phyloP scores from a whole-genome alignment of 2,797 vertebrate species.

The Antennarius maculatus region DNA sequence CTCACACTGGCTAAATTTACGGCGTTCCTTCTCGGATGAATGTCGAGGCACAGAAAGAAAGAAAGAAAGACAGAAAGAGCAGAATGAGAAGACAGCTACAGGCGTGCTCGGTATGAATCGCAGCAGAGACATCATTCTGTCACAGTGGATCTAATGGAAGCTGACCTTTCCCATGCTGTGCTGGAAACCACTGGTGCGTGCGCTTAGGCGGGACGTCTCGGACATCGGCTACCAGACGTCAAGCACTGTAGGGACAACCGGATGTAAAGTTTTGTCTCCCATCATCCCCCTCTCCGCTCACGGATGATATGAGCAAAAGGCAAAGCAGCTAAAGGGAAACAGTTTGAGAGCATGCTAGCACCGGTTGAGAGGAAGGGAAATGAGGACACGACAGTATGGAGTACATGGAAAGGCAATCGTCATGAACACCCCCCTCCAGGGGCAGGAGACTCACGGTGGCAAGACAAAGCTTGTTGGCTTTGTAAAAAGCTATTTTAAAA shows the following conservation, averaged over 20 bases:
- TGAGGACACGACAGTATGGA: conserved; percentile 52
- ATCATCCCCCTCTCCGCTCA: not conserved
- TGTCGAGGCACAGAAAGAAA: conserved; percentile 19
- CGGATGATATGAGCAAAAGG: conserved; percentile 20
- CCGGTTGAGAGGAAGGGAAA: conserved; percentile 30
- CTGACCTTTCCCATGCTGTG: conserved; percentile 49
- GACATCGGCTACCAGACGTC: conserved; percentile 30
- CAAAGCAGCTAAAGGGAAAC: conserved; percentile 16
- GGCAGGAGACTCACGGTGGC: conserved; percentile 55
- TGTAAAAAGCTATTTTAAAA: conserved; percentile 2
- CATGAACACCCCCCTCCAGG: conserved; percentile 13
- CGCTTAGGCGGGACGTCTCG: conserved; percentile 30
- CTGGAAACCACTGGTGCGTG: conserved; percentile 28
- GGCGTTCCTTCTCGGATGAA: conserved; percentile 5
- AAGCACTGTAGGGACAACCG: conserved; percentile 5
- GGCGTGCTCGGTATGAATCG: conserved; percentile 16
- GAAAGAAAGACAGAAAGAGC: conserved; percentile 1
- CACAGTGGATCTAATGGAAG: conserved; percentile 44
- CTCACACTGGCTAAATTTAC: conserved; percentile 18
- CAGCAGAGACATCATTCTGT: conserved; percentile 43
- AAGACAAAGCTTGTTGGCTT: conserved; percentile 55
- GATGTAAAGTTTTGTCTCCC: conserved; percentile 5
- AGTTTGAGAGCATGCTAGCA: conserved; percentile 24
- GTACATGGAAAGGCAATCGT: conserved; percentile 41
- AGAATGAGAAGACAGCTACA: conserved; percentile 23